A percentile compares a stretch with the other conserved stretches of the same genome.
phyloP scores from a whole-genome alignment of 2,888 invertebrate species.

The Saturnia pavonia region DNA sequence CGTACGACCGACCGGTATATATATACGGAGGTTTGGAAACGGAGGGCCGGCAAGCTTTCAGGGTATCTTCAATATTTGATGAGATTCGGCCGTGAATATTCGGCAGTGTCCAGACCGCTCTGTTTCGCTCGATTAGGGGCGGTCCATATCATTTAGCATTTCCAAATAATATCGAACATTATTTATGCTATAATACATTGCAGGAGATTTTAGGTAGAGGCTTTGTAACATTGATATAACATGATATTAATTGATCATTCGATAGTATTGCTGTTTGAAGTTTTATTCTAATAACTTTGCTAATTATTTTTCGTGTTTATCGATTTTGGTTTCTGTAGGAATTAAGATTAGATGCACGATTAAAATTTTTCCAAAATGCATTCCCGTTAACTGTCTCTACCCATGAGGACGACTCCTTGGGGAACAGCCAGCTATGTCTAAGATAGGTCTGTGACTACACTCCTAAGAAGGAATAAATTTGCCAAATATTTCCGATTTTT shows the following conservation, averaged over 20 bases:
- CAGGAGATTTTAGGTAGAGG: not conserved
- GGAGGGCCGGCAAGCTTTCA: slow-evolving; percentile 59
- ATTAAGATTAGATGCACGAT: no score
- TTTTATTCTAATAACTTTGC: not conserved
- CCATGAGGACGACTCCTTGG: no score
- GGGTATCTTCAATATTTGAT: slow-evolving; percentile 73
- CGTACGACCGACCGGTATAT: slow-evolving; percentile 36
- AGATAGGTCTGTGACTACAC: no score
- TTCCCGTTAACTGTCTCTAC: no score
- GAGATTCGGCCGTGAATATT: slow-evolving; percentile 62
- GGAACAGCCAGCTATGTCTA: no score
- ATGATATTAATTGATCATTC: not conserved
- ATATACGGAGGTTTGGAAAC: slow-evolving; percentile 29
- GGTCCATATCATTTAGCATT: slow-evolving; percentile 2
- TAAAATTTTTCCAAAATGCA: no score
- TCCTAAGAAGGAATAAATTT: no score
- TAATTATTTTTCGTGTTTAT: no score
- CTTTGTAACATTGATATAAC: not conserved
- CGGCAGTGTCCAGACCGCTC: slow-evolving; percentile 39
- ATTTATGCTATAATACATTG: not conserved
- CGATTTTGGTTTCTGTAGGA: no score
- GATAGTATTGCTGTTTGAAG: not conserved
- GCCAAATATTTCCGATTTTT: no score
- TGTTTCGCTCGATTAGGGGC: slow-evolving; percentile 22
- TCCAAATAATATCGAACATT: not conserved